Conservation (phyloP, 2,888 invertebrate species). For the Drosophila helvetica region DNA sequence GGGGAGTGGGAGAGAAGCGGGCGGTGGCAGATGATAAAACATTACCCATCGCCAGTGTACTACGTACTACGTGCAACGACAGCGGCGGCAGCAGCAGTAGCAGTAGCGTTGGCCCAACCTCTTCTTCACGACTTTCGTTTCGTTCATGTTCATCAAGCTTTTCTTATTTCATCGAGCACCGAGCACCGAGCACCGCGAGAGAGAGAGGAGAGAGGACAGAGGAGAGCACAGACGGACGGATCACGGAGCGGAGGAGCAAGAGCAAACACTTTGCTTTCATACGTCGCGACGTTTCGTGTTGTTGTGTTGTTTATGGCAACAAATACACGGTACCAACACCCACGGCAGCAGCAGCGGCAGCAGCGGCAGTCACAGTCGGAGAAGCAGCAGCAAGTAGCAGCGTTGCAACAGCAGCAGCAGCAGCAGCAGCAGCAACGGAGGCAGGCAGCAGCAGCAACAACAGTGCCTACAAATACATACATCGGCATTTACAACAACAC, state of each 20-base stretch:
- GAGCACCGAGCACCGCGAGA: conserved; percentile 8
- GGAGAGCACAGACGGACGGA: neutral
- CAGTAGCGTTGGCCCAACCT: conserved; percentile 70
- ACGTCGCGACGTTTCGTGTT: conserved; percentile 46
- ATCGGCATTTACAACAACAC: conserved; percentile 81
- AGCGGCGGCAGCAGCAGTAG: conserved; percentile 6
- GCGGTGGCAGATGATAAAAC: conserved; percentile 57
- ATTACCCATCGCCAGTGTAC: conserved; percentile 23
- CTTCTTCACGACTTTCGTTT: conserved; percentile 65
- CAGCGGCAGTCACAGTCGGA: conserved; percentile 33
- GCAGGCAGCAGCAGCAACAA: conserved; percentile 54
- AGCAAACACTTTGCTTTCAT: conserved; percentile 49
- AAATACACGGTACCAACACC: conserved; percentile 67
- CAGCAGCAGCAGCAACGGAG: conserved; percentile 43
- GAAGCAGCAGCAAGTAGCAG: conserved; percentile 48
- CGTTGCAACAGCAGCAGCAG: conserved; percentile 43
- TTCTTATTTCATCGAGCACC: conserved; percentile 61
- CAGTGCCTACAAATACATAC: conserved; percentile 77
- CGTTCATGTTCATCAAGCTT: conserved; percentile 78
- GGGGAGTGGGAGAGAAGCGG: neutral
- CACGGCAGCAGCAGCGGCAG: conserved; percentile 50
- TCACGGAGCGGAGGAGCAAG: conserved; percentile 11
- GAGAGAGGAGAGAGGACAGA: no score
- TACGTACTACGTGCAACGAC: conserved; percentile 7
- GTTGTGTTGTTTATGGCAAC: conserved; percentile 75